Conservation (phyloP, 2,888 invertebrate species). For the Drosophila sordidapex region DNA sequence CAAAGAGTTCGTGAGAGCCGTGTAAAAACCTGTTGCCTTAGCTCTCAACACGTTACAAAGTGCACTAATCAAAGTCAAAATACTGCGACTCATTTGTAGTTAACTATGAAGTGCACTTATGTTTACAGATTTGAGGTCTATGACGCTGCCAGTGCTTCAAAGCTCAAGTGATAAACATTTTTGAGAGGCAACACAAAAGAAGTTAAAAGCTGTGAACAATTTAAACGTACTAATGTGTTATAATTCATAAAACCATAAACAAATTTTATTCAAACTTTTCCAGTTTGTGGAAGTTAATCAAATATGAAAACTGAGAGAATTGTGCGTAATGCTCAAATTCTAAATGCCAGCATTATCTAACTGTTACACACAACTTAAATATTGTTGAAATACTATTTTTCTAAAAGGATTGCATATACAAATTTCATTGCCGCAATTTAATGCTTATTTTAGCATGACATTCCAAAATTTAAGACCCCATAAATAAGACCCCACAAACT, state of each 20-base stretch:
- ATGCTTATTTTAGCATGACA: not conserved
- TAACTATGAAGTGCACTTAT: conserved; percentile 3
- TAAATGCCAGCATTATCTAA: not conserved
- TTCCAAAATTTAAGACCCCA: not conserved
- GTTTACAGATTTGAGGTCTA: conserved; percentile 1
- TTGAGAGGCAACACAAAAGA: not conserved
- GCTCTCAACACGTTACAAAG: conserved; percentile 17
- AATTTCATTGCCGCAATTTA: not conserved
- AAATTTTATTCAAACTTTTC: not conserved
- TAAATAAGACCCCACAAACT: not conserved
- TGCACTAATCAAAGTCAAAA: conserved; percentile 13
- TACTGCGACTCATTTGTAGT: not conserved
- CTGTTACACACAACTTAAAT: not conserved
- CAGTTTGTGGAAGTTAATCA: not conserved
- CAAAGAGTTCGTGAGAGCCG: not conserved
- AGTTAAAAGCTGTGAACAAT: not conserved
- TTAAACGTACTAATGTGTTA: not conserved
- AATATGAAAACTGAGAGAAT: not conserved
- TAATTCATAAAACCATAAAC: not conserved
- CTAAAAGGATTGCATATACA: not conserved
- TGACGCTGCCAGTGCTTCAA: not conserved
- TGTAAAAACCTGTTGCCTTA: not conserved
- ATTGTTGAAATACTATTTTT: not conserved
- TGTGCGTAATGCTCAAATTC: not conserved
- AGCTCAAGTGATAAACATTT: not conserved